Evolutionary conservation across 1,140 invertebrate genomes (phyloP).

Genomic region (Papilio dardanus): DNA sequence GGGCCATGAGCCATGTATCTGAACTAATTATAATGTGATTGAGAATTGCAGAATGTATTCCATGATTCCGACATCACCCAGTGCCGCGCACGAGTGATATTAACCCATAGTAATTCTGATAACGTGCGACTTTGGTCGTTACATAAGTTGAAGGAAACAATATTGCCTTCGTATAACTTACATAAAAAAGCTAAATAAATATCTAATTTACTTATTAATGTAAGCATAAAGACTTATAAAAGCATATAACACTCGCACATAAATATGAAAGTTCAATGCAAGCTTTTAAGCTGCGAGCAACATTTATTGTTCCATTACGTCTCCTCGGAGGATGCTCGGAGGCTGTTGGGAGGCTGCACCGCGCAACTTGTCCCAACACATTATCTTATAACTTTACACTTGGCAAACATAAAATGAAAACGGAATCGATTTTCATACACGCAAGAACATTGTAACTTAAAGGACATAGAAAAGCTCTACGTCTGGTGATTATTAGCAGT

Average conservation of each 20-base stretch:
- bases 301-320: background rate
- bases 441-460: too few relatives aligned
- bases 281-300: constrained; percentile 1
- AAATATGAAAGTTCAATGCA: background rate
- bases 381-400: background rate
- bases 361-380: background rate
- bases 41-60: too few relatives aligned
- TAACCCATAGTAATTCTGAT: too few relatives aligned
- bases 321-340: background rate
- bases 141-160: too few relatives aligned
- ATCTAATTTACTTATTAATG: background rate
- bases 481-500: too few relatives aligned
- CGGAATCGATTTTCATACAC: background rate
- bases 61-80: too few relatives aligned
- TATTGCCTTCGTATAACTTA: too few relatives aligned
- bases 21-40: too few relatives aligned
- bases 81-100: too few relatives aligned
- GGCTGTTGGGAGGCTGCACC: background rate
- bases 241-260: background rate
- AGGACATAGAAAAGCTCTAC: background rate
- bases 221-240: too few relatives aligned
- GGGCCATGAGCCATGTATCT: too few relatives aligned
- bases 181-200: background rate
- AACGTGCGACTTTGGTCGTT: too few relatives aligned
- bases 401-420: background rate